Conservation (phyloP, 2,888 invertebrate genomes). For the Netelia inedita region DNA sequence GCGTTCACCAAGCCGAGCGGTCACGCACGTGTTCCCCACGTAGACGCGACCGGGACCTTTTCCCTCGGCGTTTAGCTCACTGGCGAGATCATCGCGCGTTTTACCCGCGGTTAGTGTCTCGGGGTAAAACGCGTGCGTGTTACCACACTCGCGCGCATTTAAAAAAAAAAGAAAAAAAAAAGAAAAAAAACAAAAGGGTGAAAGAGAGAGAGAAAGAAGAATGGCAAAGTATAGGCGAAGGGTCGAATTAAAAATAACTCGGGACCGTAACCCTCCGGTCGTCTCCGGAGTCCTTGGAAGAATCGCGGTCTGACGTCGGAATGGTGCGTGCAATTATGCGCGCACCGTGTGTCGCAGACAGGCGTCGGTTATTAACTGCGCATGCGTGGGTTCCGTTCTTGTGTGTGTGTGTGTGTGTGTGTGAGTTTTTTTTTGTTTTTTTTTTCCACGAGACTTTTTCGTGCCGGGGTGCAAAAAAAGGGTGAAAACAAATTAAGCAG, state of each 20-base stretch:
- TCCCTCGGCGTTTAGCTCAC: constrained; percentile 33
- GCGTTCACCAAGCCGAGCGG: constrained; percentile 56
- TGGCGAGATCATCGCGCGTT: constrained; percentile 18
- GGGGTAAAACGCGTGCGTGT: constrained; percentile 42
- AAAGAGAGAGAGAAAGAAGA: background rate
- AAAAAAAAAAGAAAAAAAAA: background rate
- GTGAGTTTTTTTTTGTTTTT: background rate
- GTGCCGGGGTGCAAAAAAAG: background rate
- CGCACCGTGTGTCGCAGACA: background rate
- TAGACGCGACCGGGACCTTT: constrained; percentile 21
- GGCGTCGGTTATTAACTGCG: constrained; percentile 18
- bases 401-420: background rate
- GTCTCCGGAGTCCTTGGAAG: constrained; percentile 41
- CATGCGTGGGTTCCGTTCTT: background rate
- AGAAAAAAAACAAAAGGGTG: background rate
- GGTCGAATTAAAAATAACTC: constrained; percentile 68
- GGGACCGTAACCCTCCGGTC: constrained; percentile 39
- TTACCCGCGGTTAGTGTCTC: constrained; percentile 58
- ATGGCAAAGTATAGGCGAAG: constrained; percentile 44
- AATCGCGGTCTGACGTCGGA: background rate
- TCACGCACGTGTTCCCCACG: constrained; percentile 62
- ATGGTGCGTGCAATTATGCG: constrained; percentile 30
- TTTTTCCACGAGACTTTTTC: background rate
- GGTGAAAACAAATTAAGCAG: constrained; percentile 30
- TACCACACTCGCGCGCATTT: background rate